These are phyloP conservation scores for Chrysoperla carnea DNA, from an alignment of 1,140 invertebrate genomes.

Conservation along the genomic window DNA sequence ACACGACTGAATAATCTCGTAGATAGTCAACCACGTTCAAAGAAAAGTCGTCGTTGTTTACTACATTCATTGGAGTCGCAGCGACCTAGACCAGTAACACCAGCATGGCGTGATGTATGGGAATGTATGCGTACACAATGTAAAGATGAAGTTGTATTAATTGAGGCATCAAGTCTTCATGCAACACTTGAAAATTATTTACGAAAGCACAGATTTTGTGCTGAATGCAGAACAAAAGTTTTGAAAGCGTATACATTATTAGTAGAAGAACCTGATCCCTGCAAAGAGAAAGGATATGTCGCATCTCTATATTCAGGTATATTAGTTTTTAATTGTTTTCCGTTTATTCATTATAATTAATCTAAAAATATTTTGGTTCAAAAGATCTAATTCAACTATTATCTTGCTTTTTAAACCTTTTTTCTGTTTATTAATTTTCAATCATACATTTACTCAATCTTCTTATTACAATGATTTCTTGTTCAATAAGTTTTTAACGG, in stretches of 20 bases:
- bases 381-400: too few species aligned
- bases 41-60: conserved; percentile 71
- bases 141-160: conserved; percentile 66
- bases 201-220: conserved; percentile 81
- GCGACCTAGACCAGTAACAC: conserved; percentile 45
- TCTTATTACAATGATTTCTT: too few species aligned
- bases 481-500: too few species aligned
- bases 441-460: too few species aligned
- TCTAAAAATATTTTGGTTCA: too few species aligned
- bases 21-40: conserved; percentile 51
- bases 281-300: conserved; percentile 78
- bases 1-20: conserved; percentile 55
- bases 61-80: conserved; percentile 78
- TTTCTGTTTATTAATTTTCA: too few species aligned
- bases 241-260: conserved; percentile 63
- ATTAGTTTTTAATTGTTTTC: too few species aligned
- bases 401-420: too few species aligned
- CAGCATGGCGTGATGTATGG: conserved; percentile 70
- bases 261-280: conserved; percentile 63
- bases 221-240: conserved; percentile 83
- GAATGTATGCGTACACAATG: conserved; percentile 70
- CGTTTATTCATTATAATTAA: too few species aligned
- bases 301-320: conserved; percentile 60
- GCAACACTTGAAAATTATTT: conserved; percentile 77
- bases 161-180: conserved; percentile 65